Evolutionary conservation across 2,888 invertebrate genomes (phyloP).

Genomic region (Ophion costatus): DNA sequence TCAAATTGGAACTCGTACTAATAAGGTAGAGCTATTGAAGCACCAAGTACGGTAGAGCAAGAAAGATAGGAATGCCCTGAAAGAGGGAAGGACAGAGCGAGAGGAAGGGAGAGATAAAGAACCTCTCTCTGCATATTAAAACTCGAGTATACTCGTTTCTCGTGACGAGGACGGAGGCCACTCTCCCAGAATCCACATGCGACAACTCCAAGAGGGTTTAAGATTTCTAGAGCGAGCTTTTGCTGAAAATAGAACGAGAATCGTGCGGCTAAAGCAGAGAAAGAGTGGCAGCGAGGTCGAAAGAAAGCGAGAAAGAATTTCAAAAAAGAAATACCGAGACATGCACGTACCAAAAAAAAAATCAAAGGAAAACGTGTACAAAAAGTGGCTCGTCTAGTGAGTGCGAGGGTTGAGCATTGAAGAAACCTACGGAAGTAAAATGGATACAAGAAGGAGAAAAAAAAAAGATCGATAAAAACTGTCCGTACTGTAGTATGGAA

Average conservation of each 20-base stretch:
- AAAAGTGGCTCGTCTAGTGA: constrained; percentile 20
- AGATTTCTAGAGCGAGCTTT: constrained; percentile 59
- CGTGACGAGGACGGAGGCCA: constrained; percentile 48
- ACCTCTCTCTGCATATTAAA: constrained; percentile 64
- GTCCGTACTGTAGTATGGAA: constrained; percentile 27
- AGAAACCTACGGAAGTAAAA: constrained; percentile 7
- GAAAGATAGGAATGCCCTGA: not conserved
- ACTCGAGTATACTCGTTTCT: constrained; percentile 60
- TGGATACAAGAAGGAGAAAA: not conserved
- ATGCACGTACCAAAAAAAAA: constrained; percentile 23
- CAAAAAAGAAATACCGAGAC: constrained; percentile 6
- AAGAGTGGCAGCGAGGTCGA: constrained; percentile 6
- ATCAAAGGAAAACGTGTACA: constrained; percentile 20
- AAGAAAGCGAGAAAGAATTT: not conserved
- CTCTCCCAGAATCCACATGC: constrained; percentile 61
- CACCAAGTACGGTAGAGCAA: constrained; percentile 14
- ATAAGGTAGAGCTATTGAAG: constrained; percentile 61
- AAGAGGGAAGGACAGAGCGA: constrained; percentile 17
- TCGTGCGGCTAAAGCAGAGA: constrained; percentile 16
- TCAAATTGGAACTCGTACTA: constrained; percentile 63
- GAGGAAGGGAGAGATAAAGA: constrained; percentile 25
- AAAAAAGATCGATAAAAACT: constrained; percentile 12
- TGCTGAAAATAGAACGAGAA: constrained; percentile 55
- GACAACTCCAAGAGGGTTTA: constrained; percentile 55
- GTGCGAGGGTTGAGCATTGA: constrained; percentile 25